A percentile compares a stretch with the other conserved stretches of the same genome.
These are phyloP conservation scores for Caenorhabditis remanei DNA, from an alignment of 1,140 invertebrate genomes.

Conservation along the genomic window DNA sequence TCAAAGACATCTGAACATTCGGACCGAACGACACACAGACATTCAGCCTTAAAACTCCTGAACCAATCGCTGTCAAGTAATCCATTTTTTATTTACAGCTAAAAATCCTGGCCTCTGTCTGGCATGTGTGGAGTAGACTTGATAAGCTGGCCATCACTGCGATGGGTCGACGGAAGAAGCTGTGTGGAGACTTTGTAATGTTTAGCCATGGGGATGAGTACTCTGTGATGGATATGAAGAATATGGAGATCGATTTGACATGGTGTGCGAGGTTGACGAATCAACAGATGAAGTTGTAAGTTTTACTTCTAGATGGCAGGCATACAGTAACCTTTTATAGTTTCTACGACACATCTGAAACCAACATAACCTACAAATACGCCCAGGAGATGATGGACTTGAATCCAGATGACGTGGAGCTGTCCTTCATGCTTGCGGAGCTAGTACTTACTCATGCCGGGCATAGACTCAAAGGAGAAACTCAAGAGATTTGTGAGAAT, in stretches of 20 bases:
- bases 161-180: background rate
- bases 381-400: constrained; percentile 7
- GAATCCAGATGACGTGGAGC: constrained; percentile 23
- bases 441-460: background rate
- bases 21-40: too few species aligned
- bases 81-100: constrained; percentile 5
- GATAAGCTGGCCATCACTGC: constrained; percentile 11
- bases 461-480: background rate
- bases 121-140: background rate
- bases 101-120: constrained; percentile 1
- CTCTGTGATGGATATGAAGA: constrained; percentile 11
- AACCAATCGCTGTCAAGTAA: too few species aligned
- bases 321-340: background rate
- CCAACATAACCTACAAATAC: background rate
- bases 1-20: too few species aligned
- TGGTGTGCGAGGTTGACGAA: constrained; percentile 9
- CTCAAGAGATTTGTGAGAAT: constrained; percentile 14
- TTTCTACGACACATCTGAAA: constrained; percentile 30
- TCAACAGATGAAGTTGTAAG: constrained; percentile 22
- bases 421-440: background rate
- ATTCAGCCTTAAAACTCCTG: too few species aligned
- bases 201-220: background rate
- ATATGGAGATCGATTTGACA: constrained; percentile 11
- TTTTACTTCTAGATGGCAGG: too few species aligned
- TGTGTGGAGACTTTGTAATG: background rate